Base-by-base conservation (phyloP, 64 coral and sea anemone genomes). In the Porites lutea region DNA sequence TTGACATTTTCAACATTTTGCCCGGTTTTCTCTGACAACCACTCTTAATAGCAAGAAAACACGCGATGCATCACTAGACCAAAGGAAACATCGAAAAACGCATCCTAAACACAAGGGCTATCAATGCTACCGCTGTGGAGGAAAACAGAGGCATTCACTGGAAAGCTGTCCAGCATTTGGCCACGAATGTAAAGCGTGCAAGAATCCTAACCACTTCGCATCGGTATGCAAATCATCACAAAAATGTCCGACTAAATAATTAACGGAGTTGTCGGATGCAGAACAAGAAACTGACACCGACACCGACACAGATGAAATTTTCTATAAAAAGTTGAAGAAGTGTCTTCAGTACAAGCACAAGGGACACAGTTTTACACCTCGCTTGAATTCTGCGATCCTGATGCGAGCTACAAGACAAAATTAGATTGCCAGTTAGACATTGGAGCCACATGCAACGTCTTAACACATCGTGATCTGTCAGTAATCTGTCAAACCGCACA, bases 371-470 rank as follows among this genome's bases (percentile, higher is more conserved):
- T 87, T 18, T 72, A 55, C 53, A 72, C 47, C 16, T 48, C 48
- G 48, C 68, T 87, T 51, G 84, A 87, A 58, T 87, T 88, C 52
- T 57, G 58, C 3, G 57, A 88, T 61, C 16, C 19, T 43, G 12
- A 75, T 14, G 48, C 66, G 0, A 11, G 71, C 15, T 88, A 87
- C 27, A 67, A 23, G 65, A 88, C 64, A 1, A 77, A 78, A 48
- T 23, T 87, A 48, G 82, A 86, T 46, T 93, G 91, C 43, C 91
- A 93, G 78, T 23, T 87, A n/a, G 74, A 93, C 61, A 92, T 59
- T 21, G 82, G 90, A 22, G 81, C 82, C 3, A 92, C 90, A n/a
- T 92, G 90, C 43, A 87, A 93, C 59, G 74, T 93, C 6, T 14
- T 93, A 44, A 77, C 71, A 51, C 37, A 87, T 76, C 69, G 71